A percentile compares a stretch with the other conserved stretches of the same genome.
Evolutionary conservation across 2,113 vertebrate genomes (phyloP).

Genomic region (Syngnathus typhle): DNA sequence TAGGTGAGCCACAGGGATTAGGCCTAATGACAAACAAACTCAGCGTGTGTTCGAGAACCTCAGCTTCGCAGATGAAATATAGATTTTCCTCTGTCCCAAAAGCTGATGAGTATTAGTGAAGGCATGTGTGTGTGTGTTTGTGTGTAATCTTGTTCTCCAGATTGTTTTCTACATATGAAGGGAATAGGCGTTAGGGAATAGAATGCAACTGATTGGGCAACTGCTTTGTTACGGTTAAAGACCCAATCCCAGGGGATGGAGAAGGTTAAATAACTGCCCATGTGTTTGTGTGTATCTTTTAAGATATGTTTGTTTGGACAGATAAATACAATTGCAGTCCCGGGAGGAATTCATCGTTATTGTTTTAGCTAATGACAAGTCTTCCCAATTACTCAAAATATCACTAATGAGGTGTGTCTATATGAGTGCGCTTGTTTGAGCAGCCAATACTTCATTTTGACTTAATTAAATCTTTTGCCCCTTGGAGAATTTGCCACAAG

Average conservation of each 20-base stretch:
- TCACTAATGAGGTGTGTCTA: constrained; percentile 17
- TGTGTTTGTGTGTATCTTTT: constrained; percentile 9
- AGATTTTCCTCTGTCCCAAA: constrained; percentile 65
- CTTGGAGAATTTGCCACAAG: constrained; percentile 9
- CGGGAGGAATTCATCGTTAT: constrained; percentile 30
- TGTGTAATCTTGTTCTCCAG: constrained; percentile 38
- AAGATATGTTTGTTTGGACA: constrained; percentile 28
- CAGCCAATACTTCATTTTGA: constrained; percentile 12
- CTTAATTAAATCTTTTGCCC: constrained; percentile 7
- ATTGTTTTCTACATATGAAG: constrained; percentile 42
- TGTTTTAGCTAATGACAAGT: constrained; percentile 35
- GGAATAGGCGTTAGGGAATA: constrained; percentile 33
- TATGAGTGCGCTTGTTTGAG: neutral
- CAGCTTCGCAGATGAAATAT: constrained; percentile 71
- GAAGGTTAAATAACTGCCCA: neutral
- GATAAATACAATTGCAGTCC: constrained; percentile 34
- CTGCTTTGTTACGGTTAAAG: constrained; percentile 61
- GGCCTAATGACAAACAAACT: constrained; percentile 70
- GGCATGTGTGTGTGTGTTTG: constrained; percentile 20
- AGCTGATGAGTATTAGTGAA: constrained; percentile 55
- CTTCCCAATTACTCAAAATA: constrained; percentile 38
- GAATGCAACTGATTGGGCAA: constrained; percentile 54
- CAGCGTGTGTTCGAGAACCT: constrained; percentile 66
- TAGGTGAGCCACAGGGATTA: constrained; percentile 62
- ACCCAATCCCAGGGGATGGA: constrained; percentile 18